Base-by-base conservation (phyloP, 2,113 vertebrate species). In the Apteryx owenii region DNA sequence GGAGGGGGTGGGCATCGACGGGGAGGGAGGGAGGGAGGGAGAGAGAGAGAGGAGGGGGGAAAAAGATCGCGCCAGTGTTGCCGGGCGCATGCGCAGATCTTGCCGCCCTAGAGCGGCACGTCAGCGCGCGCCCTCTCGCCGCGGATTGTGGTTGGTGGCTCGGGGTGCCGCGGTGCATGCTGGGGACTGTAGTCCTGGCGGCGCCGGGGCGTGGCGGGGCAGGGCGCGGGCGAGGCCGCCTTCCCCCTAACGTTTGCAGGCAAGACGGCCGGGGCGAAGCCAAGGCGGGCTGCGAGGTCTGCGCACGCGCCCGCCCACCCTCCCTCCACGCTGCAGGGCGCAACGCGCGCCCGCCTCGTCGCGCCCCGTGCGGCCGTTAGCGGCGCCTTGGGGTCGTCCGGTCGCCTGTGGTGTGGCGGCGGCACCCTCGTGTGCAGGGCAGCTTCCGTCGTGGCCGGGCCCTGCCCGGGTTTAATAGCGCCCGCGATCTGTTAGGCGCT, bases 101-200 rank as follows among this genome's bases (percentile, higher is more conserved):
- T 0, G 22, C 6, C 1, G 2, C 1, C 15, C 26, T 1, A 22
- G 12, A 54, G 53, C 25, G 25, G 12, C 25, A 13, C 25, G 53
- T 28, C 53, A 25, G 12, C 53, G 53, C 53, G 25, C 25, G 25
- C 53, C 25, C 28, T 19, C 28, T 56, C 53, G 17, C 25, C 25
- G 54, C 54, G 28, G 26, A 19, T 0, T 3, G 21, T 4, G 0
- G 18, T 5, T 1, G 2, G 25, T 3, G 0, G 9, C 26, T 0
- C 2, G 0, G 5, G 7, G 1, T 4, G 3, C 29, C 29, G 62
- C 38, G 11, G 2, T 61, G 78, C 33, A 60, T 31, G 16, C 56
- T 48, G 69, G 93, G 78, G 0, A 4, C 1, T 12, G 87, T 89
- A 91, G 95, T 85, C 12, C 20, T 5, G 6, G 9, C 1, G n/a